phyloP scores from a whole-genome alignment of 2,888 invertebrate genomes.

The Eristalinus aeneus region DNA sequence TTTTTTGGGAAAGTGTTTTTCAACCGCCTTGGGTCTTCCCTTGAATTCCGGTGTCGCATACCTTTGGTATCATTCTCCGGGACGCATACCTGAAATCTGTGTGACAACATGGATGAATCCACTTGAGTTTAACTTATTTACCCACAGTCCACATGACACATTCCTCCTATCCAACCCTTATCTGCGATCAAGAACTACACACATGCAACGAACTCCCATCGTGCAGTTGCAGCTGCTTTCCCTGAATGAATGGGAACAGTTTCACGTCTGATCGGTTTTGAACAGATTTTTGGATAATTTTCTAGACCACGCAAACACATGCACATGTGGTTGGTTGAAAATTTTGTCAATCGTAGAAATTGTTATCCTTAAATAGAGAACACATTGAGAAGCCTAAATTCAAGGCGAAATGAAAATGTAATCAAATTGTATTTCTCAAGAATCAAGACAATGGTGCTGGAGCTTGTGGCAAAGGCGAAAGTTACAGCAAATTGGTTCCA shows the following conservation, averaged over 20 bases:
- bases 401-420: not conserved
- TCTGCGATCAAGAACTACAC: not conserved
- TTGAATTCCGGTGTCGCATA: not conserved
- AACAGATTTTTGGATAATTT: not conserved
- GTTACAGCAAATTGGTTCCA: not conserved
- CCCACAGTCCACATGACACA: not conserved
- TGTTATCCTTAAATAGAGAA: not conserved
- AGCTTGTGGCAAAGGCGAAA: not conserved
- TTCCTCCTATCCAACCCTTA: not conserved
- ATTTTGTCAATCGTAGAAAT: not conserved
- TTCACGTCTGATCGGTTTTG: not conserved
- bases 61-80: not conserved
- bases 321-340: no score
- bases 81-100: not conserved
- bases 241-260: not conserved
- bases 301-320: not conserved
- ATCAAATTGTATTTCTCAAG: not conserved
- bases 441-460: not conserved
- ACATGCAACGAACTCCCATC: not conserved
- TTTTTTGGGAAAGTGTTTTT: not conserved
- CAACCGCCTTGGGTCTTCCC: not conserved
- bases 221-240: not conserved
- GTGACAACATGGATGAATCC: not conserved
- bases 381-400: not conserved
- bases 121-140: not conserved